A percentile compares a stretch with the other conserved stretches of the same genome.
Conservation (phyloP, 37 sponge, comb jelly and placozoan species). For the Geodia barretti region DNA sequence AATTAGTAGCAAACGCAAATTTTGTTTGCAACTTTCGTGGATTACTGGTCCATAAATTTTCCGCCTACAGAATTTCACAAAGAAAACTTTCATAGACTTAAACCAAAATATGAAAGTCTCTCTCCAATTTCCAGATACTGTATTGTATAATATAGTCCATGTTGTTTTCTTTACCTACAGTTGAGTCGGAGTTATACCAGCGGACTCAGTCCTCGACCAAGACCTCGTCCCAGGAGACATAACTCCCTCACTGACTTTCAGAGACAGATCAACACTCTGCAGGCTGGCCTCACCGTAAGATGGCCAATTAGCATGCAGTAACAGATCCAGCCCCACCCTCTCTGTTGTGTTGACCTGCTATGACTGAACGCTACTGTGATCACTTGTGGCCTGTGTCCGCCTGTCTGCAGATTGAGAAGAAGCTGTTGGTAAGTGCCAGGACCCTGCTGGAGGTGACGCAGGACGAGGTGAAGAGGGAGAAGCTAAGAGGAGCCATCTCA, state of each 20-base stretch:
- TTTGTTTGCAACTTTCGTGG: too few relatives aligned
- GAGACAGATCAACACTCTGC: background rate
- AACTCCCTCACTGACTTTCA: background rate
- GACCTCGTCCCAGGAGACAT: background rate
- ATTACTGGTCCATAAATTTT: too few relatives aligned
- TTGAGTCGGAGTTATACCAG: too few relatives aligned
- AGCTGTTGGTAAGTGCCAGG: constrained; percentile 61
- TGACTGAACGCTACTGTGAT: too few relatives aligned
- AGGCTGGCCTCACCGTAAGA: background rate
- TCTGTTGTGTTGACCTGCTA: background rate
- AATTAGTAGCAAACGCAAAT: too few relatives aligned
- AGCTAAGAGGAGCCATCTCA: constrained; percentile 15
- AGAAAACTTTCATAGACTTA: too few relatives aligned
- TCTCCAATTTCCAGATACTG: too few relatives aligned
- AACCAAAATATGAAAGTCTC: too few relatives aligned
- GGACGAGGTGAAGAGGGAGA: constrained; percentile 15
- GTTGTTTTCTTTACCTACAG: too few relatives aligned
- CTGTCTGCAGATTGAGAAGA: constrained; percentile 42
- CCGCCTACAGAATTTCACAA: too few relatives aligned
- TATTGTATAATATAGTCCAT: too few relatives aligned
- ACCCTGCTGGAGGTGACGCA: constrained; percentile 18
- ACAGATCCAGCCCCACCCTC: constrained; percentile 1
- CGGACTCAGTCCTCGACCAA: background rate
- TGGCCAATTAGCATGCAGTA: too few relatives aligned
- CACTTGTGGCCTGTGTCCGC: background rate